Percentiles rank a stretch among this genome's conserved stretches.
phyloP scores from a whole-genome alignment of 2,888 invertebrate genomes.

The Eudasyphora cyanicolor region DNA sequence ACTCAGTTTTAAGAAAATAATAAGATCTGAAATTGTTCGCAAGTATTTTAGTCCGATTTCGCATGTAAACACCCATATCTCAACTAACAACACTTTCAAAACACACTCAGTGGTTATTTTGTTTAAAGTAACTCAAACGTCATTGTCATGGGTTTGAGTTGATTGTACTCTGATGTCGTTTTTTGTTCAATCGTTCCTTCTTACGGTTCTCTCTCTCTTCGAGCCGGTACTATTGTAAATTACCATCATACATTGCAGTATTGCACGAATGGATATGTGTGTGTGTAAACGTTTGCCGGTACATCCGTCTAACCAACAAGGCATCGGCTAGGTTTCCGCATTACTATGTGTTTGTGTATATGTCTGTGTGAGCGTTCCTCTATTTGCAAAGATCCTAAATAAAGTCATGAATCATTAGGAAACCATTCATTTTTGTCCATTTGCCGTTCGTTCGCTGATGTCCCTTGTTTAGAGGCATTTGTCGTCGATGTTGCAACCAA shows the following conservation, averaged over 20 bases:
- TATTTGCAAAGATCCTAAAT: slow-evolving; percentile 67
- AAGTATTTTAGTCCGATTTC: too few relatives aligned
- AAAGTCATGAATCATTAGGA: slow-evolving; percentile 27
- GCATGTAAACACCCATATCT: too few relatives aligned
- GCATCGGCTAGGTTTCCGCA: not conserved
- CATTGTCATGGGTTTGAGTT: slow-evolving; percentile 65
- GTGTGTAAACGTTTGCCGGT: not conserved
- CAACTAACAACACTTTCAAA: too few relatives aligned
- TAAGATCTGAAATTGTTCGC: too few relatives aligned
- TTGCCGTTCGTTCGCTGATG: not conserved
- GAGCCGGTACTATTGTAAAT: slow-evolving; percentile 20
- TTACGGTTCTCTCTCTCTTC: not conserved
- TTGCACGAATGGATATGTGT: not conserved
- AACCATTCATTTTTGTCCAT: slow-evolving; percentile 11
- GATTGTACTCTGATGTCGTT: slow-evolving; percentile 61
- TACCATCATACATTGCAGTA: not conserved
- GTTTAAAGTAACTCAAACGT: slow-evolving; percentile 49
- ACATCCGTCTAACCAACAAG: not conserved
- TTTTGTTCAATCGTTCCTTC: slow-evolving; percentile 2
- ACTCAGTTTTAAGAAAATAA: too few relatives aligned
- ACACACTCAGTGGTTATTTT: slow-evolving; percentile 16
- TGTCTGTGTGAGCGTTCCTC: slow-evolving; percentile 9
- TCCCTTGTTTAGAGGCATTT: slow-evolving; percentile 15
- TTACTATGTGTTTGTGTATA: slow-evolving; percentile 21
- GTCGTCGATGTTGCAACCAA: not conserved